phyloP scores from a whole-genome alignment of 35 echinoderm and acorn worm species.

The Patiria miniata region DNA sequence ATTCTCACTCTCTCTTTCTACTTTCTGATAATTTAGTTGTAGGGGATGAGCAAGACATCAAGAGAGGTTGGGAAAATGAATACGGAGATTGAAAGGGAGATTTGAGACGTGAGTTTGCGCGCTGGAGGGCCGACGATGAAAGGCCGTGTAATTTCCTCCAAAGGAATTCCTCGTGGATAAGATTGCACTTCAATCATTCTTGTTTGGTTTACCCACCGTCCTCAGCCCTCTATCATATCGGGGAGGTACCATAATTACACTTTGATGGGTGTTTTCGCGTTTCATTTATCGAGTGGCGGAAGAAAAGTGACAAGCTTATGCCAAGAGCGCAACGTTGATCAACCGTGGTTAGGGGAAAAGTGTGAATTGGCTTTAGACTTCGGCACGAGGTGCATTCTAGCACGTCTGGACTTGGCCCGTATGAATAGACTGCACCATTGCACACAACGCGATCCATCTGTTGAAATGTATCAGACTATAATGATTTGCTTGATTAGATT shows the following conservation, averaged over 20 bases:
- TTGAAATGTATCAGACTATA: too few species aligned
- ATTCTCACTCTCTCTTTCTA: too few species aligned
- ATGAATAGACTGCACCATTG: too few species aligned
- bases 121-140: not conserved
- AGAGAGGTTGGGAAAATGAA: not conserved
- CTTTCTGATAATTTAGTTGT: not conserved
- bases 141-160: not conserved
- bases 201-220: not conserved
- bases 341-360: too few species aligned
- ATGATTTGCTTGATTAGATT: too few species aligned
- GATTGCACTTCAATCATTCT: constrained; percentile 13
- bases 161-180: constrained; percentile 1
- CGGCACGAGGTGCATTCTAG: too few species aligned
- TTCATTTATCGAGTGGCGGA: too few species aligned
- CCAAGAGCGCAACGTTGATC: too few species aligned
- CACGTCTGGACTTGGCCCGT: too few species aligned
- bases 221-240: not conserved
- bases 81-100: not conserved
- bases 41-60: not conserved
- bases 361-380: too few species aligned
- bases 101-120: not conserved
- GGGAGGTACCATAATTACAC: not conserved
- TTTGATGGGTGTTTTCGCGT: not conserved
- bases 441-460: too few species aligned
- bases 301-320: too few species aligned